Conservation (phyloP, 37 sponge, comb jelly and placozoan species). For the Beroe ovata region DNA sequence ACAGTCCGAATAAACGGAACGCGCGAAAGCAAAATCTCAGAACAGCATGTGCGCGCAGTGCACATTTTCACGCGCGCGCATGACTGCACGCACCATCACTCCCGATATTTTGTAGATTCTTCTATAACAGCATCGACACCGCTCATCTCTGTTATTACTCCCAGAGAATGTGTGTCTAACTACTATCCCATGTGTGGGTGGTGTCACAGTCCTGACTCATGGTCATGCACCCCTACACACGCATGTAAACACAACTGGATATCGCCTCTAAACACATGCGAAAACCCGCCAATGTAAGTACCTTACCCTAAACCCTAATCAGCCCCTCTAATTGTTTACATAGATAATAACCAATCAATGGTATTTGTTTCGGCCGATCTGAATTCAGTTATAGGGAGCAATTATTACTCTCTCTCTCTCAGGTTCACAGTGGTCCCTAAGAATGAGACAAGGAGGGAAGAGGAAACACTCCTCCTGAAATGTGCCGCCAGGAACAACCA, state of each 20-base stretch:
- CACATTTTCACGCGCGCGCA: neutral
- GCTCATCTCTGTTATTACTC: too few relatives aligned
- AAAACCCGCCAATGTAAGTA: slow-evolving; percentile 7
- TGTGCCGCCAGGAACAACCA: slow-evolving; percentile 34
- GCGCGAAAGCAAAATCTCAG: neutral
- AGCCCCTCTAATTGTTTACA: too few relatives aligned
- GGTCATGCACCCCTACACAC: slow-evolving; percentile 15
- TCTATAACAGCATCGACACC: too few relatives aligned
- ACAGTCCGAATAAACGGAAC: neutral
- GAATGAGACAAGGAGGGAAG: slow-evolving; percentile 9
- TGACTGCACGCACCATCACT: neutral
- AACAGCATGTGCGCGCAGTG: neutral
- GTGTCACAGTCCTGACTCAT: slow-evolving; percentile 14
- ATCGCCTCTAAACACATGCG: neutral
- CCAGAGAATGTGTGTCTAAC: neutral
- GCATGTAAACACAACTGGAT: slow-evolving; percentile 16
- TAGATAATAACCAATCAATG: too few relatives aligned
- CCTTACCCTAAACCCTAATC: too few relatives aligned
- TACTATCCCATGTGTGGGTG: slow-evolving; percentile 55
- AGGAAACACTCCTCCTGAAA: neutral
- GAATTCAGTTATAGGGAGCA: neutral
- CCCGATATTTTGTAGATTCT: too few relatives aligned
- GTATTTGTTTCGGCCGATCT: neutral
- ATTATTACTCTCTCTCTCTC: neutral
- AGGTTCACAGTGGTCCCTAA: slow-evolving; percentile 23